phyloP scores from a whole-genome alignment of 1,140 invertebrate species.

The Ips typographus region DNA sequence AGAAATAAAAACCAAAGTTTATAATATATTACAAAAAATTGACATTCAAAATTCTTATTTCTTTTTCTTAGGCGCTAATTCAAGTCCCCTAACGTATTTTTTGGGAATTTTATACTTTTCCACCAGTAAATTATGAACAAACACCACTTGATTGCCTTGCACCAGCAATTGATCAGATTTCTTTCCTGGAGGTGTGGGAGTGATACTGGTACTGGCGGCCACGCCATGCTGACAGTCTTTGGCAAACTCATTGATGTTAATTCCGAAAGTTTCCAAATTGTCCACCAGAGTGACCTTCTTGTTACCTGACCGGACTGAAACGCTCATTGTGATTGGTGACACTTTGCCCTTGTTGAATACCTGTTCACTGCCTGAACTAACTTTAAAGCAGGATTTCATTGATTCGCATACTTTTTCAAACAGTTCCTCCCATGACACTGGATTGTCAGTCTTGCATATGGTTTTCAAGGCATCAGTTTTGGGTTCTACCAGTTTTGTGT shows the following conservation, averaged over 20 bases:
- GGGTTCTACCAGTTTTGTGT: slow-evolving; percentile 56
- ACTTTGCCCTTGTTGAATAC: slow-evolving; percentile 72
- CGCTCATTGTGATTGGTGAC: slow-evolving; percentile 75
- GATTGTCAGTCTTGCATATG: slow-evolving; percentile 52
- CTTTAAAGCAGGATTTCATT: slow-evolving; percentile 76
- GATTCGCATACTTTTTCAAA: slow-evolving; percentile 67
- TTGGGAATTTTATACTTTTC: slow-evolving; percentile 68
- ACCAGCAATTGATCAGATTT: slow-evolving; percentile 79
- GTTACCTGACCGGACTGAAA: slow-evolving; percentile 77
- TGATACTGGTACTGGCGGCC: slow-evolving; percentile 82
- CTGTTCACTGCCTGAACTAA: slow-evolving; percentile 61
- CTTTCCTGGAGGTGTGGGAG: slow-evolving; percentile 66
- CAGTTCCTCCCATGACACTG: slow-evolving; percentile 71
- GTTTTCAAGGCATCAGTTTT: slow-evolving; percentile 52
- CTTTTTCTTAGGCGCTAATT: slow-evolving; percentile 62
- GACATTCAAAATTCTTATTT: neutral
- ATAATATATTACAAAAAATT: neutral
- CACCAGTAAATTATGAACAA: slow-evolving; percentile 72
- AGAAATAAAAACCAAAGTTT: neutral
- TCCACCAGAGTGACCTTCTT: slow-evolving; percentile 90
- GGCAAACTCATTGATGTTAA: slow-evolving; percentile 75
- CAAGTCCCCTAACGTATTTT: slow-evolving; percentile 65
- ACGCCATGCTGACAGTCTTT: slow-evolving; percentile 81
- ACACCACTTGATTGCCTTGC: slow-evolving; percentile 88
- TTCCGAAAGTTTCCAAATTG: slow-evolving; percentile 83